Conservation (phyloP, 2,113 vertebrate genomes). For the Erythrolamprus reginae region DNA sequence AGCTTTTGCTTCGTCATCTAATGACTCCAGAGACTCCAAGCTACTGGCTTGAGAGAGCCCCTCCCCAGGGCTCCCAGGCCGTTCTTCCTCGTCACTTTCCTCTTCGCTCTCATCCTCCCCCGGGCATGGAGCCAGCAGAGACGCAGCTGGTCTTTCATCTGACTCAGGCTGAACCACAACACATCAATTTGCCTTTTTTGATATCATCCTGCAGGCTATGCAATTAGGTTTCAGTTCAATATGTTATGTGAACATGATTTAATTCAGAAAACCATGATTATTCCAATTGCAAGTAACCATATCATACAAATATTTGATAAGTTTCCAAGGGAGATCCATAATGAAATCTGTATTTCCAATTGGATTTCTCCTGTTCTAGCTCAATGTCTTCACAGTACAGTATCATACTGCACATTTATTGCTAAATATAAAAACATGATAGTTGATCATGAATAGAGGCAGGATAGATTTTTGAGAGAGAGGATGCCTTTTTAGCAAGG, state of each 20-base stretch:
- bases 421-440: neutral
- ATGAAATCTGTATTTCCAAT: neutral
- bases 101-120: too few relatives aligned
- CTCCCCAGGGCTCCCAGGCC: too few relatives aligned
- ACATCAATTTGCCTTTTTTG: neutral
- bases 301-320: neutral
- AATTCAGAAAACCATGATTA: neutral
- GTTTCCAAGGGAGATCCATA: neutral
- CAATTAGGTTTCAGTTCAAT: neutral
- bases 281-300: neutral
- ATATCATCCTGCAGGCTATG: neutral
- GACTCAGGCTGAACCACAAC: too few relatives aligned
- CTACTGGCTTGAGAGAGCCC: too few relatives aligned
- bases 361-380: neutral
- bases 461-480: neutral
- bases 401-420: neutral
- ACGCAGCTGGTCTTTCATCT: too few relatives aligned
- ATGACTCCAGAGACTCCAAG: too few relatives aligned
- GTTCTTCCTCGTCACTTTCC: too few relatives aligned
- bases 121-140: too few relatives aligned
- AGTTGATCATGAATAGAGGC: neutral
- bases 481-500: neutral
- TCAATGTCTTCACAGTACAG: neutral
- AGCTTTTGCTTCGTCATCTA: too few relatives aligned
- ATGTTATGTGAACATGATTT: neutral